phyloP scores from a whole-genome alignment of 2,113 vertebrate species.

The Dendropsophus ebraccatus region DNA sequence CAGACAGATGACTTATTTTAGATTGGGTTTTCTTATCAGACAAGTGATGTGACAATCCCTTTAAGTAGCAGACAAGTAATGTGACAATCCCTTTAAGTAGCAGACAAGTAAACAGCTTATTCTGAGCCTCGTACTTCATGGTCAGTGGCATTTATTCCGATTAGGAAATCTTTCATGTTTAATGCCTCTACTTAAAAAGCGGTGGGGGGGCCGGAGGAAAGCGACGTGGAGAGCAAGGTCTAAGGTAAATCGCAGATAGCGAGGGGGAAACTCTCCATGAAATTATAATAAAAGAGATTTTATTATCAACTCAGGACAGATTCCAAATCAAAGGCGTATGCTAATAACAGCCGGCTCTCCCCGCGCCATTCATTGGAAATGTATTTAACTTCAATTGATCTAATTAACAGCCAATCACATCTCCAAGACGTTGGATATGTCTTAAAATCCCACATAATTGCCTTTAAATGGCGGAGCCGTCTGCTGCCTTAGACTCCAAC shows the following conservation, averaged over 20 bases:
- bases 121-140: constrained; percentile 5
- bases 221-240: constrained; percentile 20
- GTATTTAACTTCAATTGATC: constrained; percentile 49
- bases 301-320: constrained; percentile 53
- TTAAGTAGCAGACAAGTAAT: constrained; percentile 21
- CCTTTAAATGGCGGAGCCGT: not conserved
- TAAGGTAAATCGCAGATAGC: not conserved
- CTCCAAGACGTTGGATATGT: constrained; percentile 15
- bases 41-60: not conserved
- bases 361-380: constrained; percentile 23
- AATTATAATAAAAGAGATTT: constrained; percentile 54
- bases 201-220: not conserved
- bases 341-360: constrained; percentile 20
- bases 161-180: constrained; percentile 34
- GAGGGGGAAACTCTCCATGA: constrained; percentile 40
- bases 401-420: constrained; percentile 38
- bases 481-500: not conserved
- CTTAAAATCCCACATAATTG: not conserved
- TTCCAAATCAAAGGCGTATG: constrained; percentile 48
- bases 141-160: constrained; percentile 31
- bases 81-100: not conserved
- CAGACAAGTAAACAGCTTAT: constrained; percentile 33
- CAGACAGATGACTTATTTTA: constrained; percentile 13
- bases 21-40: constrained; percentile 25
- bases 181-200: constrained; percentile 13